Conservation (phyloP, 2,888 invertebrate species). For the Drosophila mimetica region DNA sequence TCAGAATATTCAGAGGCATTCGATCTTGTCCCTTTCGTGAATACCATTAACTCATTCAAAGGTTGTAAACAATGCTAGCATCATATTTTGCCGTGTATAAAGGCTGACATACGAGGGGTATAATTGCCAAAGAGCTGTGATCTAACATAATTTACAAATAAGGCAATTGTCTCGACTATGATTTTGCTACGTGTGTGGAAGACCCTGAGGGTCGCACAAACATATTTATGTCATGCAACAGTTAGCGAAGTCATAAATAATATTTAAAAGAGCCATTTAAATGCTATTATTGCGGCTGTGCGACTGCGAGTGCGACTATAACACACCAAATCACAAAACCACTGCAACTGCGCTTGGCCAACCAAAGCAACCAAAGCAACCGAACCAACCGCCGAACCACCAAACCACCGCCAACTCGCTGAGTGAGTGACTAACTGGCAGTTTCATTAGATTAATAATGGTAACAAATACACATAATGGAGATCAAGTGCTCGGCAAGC, state of each 20-base stretch:
- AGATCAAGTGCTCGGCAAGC: slow-evolving; percentile 24
- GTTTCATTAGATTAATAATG: slow-evolving; percentile 44
- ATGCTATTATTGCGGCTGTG: slow-evolving; percentile 58
- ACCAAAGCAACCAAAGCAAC: not conserved
- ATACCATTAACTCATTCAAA: no score
- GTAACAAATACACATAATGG: slow-evolving; percentile 33
- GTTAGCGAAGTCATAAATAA: slow-evolving; percentile 66
- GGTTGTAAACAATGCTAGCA: no score
- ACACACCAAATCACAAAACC: not conserved
- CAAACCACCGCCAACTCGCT: slow-evolving; percentile 13
- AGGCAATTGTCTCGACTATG: slow-evolving; percentile 24
- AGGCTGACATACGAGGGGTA: not conserved
- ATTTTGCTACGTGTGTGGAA: slow-evolving; percentile 26
- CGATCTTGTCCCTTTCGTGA: no score
- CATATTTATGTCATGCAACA: slow-evolving; percentile 62
- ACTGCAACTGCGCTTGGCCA: slow-evolving; percentile 33
- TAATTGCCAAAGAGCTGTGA: slow-evolving; percentile 35
- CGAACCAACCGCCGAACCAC: slow-evolving; percentile 2
- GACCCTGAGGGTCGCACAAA: slow-evolving; percentile 24
- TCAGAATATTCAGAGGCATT: no score
- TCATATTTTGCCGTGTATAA: not conserved
- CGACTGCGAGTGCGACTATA: slow-evolving; percentile 10
- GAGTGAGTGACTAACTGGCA: slow-evolving; percentile 40
- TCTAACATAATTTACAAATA: slow-evolving; percentile 37
- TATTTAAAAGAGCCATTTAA: slow-evolving; percentile 74